phyloP scores from a whole-genome alignment of 2,113 vertebrate species.

The Caranx ignobilis region DNA sequence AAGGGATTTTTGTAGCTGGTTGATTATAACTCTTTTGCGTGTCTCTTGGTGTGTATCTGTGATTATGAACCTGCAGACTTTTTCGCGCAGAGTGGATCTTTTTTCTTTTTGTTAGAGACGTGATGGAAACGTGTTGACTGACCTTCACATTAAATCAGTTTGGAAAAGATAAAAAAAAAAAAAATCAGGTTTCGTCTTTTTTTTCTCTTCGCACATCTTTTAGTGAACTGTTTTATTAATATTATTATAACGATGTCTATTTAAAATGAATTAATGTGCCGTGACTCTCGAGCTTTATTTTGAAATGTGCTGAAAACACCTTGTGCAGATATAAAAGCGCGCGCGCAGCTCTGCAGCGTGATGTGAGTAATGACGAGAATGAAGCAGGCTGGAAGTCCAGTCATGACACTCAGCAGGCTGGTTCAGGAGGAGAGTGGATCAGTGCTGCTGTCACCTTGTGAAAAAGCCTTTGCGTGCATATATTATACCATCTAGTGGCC shows the following conservation, averaged over 20 bases:
- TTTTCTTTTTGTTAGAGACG: neutral
- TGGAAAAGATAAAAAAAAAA: neutral
- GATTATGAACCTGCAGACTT: neutral
- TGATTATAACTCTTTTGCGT: neutral
- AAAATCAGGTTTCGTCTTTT: neutral
- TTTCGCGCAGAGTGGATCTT: neutral
- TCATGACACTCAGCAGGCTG: neutral
- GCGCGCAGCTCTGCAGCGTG: neutral
- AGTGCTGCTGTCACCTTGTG: conserved; percentile 27
- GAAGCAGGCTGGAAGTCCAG: neutral
- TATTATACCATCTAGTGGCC: conserved; percentile 81
- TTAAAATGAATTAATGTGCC: no score
- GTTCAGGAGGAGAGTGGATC: neutral
- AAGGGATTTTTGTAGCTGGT: neutral
- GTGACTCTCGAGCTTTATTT: neutral
- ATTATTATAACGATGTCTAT: no score
- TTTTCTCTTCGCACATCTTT: neutral
- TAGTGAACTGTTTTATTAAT: neutral
- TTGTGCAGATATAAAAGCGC: neutral
- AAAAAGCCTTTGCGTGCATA: conserved; percentile 39
- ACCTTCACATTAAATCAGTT: neutral
- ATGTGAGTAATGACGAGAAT: neutral
- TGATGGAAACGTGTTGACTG: neutral
- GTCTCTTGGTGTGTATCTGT: neutral
- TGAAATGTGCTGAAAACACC: neutral